These are phyloP conservation scores for Bovichtus variegatus DNA, from an alignment of 2,797 vertebrate genomes.

Conservation along the genomic window DNA sequence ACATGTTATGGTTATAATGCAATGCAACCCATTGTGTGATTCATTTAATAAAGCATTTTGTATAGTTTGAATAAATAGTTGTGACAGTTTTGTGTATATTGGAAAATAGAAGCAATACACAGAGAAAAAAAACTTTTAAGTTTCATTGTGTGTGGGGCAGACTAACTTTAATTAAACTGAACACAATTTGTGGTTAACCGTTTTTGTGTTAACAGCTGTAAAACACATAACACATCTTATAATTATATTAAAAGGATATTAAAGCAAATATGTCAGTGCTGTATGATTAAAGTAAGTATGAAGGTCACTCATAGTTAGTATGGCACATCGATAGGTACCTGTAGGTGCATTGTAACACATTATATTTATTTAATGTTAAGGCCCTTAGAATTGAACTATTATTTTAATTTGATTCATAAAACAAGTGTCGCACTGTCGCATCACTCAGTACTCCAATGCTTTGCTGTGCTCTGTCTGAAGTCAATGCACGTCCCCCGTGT, in stretches of 20 bases:
- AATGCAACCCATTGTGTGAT: neutral
- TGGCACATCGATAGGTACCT: neutral
- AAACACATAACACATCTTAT: neutral
- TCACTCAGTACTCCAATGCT: constrained; percentile 1
- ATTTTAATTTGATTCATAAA: neutral
- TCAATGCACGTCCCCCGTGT: constrained; percentile 57
- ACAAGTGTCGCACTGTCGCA: neutral
- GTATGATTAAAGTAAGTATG: neutral
- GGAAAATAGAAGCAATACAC: neutral
- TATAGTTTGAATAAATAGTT: neutral
- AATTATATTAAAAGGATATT: neutral
- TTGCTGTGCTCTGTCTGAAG: constrained; percentile 39
- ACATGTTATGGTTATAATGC: neutral
- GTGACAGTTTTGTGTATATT: neutral
- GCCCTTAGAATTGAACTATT: rapidly evolving
- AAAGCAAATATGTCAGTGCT: neutral
- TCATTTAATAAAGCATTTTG: neutral
- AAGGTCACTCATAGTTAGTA: neutral
- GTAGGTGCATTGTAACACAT: neutral
- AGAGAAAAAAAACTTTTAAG: too few relatives aligned
- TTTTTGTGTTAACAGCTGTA: neutral
- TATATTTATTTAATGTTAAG: neutral
- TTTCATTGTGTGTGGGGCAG: too few relatives aligned
- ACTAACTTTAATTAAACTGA: neutral
- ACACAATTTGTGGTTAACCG: neutral